phyloP scores from a whole-genome alignment of 2,888 invertebrate species.

The Phanerotoma sp. region DNA sequence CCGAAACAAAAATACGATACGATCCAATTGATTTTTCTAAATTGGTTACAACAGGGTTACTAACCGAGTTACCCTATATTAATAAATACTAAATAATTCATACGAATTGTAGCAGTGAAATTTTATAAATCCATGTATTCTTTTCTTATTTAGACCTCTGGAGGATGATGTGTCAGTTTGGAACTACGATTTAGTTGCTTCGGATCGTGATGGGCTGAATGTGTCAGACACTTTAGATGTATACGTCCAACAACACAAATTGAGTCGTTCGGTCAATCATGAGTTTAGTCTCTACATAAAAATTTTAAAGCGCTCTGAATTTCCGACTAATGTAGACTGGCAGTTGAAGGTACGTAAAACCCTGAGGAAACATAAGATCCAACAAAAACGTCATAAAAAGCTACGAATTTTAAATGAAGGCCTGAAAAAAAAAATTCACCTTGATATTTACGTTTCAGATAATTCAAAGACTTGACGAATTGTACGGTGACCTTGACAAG shows the following conservation, averaged over 20 bases:
- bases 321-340: conserved; percentile 75
- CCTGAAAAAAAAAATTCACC: no score
- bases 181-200: conserved; percentile 78
- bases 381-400: no score
- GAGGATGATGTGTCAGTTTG: conserved; percentile 81
- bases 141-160: conserved; percentile 65
- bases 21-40: no score
- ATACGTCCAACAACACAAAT: conserved; percentile 80
- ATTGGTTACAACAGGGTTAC: no score
- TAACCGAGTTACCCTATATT: no score
- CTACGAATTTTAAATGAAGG: no score
- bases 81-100: no score
- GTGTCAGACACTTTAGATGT: conserved; percentile 75
- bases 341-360: conserved; percentile 51
- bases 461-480: conserved; percentile 53
- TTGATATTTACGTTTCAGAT: conserved; percentile 43
- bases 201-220: conserved; percentile 73
- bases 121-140: neutral
- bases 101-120: neutral
- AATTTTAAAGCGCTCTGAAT: conserved; percentile 64
- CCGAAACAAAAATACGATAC: no score
- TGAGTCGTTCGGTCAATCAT: conserved; percentile 77
- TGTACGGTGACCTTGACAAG: conserved; percentile 60
- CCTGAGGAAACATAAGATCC: no score
- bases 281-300: conserved; percentile 74